phyloP scores from a whole-genome alignment of 1,140 invertebrate species.

The Eurosta solidaginis region DNA sequence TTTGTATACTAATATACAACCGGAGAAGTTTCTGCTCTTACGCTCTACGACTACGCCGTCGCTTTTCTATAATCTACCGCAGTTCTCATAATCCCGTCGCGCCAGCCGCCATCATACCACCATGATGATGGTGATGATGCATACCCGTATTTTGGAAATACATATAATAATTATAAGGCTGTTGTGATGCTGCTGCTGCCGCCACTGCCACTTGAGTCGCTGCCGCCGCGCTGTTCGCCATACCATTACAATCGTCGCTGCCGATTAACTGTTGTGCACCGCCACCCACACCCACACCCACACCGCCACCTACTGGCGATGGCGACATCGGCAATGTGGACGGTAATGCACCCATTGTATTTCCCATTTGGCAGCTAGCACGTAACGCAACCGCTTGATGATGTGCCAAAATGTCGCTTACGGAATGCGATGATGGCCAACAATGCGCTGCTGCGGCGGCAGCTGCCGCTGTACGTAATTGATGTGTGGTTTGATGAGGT shows the following conservation, averaged over 20 bases:
- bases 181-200: slow-evolving; percentile 59
- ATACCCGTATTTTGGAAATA: slow-evolving; percentile 65
- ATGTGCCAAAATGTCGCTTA: slow-evolving; percentile 71
- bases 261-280: slow-evolving; percentile 8
- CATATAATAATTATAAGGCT: slow-evolving; percentile 76
- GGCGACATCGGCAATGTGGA: slow-evolving; percentile 50
- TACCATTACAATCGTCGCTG: slow-evolving; percentile 28
- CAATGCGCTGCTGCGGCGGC: slow-evolving; percentile 55
- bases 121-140: slow-evolving; percentile 54
- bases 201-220: slow-evolving; percentile 53
- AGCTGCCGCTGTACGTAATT: slow-evolving; percentile 45
- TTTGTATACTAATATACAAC: too few species aligned
- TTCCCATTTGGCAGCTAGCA: slow-evolving; percentile 54
- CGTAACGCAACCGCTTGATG: slow-evolving; percentile 55
- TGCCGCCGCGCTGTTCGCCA: slow-evolving; percentile 37
- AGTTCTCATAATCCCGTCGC: slow-evolving; percentile 55
- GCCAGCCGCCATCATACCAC: slow-evolving; percentile 56
- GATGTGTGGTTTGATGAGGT: slow-evolving; percentile 48
- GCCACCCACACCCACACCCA: neutral
- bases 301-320: slow-evolving; percentile 44
- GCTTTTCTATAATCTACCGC: neutral
- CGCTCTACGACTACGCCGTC: neutral
- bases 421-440: slow-evolving; percentile 69
- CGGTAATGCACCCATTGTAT: slow-evolving; percentile 38
- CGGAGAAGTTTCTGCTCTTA: neutral